A percentile compares a stretch with the other conserved stretches of the same genome.
These are phyloP conservation scores for Pseudomyrmex flavicornis DNA, from an alignment of 1,140 invertebrate genomes.

Conservation along the genomic window DNA sequence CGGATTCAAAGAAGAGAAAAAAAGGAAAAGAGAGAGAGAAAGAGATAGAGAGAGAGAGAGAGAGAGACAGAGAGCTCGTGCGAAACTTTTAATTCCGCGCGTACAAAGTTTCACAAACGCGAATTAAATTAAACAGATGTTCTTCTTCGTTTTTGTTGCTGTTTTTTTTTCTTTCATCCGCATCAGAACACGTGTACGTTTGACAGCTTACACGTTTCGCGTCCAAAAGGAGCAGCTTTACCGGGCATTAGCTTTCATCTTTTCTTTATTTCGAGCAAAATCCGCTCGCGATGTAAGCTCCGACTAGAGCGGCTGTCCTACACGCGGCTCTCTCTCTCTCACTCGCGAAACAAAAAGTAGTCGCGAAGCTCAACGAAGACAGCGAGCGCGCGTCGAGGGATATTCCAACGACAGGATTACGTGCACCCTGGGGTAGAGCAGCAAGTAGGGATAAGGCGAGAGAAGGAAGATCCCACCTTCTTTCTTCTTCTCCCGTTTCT, in stretches of 20 bases:
- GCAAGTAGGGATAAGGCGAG: neutral
- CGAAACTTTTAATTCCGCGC: conserved; percentile 46
- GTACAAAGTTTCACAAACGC: conserved; percentile 46
- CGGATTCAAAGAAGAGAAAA: conserved; percentile 9
- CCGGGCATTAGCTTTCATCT: conserved; percentile 53
- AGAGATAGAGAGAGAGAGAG: too few relatives aligned
- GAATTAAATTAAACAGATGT: conserved; percentile 56
- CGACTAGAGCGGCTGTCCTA: conserved; percentile 4
- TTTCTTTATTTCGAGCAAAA: conserved; percentile 58
- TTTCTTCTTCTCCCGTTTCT: conserved; percentile 8
- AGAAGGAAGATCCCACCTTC: conserved; percentile 50
- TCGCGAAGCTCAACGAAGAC: conserved; percentile 23
- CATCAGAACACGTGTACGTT: conserved; percentile 2
- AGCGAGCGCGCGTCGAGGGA: conserved; percentile 30
- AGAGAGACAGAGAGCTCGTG: neutral
- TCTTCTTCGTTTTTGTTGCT: neutral
- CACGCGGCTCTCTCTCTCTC: neutral
- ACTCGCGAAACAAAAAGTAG: conserved; percentile 56
- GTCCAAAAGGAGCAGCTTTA: conserved; percentile 56
- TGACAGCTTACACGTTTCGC: conserved; percentile 15
- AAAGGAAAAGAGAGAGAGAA: too few relatives aligned
- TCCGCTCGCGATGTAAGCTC: conserved; percentile 60
- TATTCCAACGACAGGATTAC: conserved; percentile 74
- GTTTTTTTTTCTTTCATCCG: neutral
- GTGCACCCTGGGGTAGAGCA: conserved; percentile 44